phyloP scores from a whole-genome alignment of 2,797 vertebrate genomes.

The Helicolenus hilgendorfi region DNA sequence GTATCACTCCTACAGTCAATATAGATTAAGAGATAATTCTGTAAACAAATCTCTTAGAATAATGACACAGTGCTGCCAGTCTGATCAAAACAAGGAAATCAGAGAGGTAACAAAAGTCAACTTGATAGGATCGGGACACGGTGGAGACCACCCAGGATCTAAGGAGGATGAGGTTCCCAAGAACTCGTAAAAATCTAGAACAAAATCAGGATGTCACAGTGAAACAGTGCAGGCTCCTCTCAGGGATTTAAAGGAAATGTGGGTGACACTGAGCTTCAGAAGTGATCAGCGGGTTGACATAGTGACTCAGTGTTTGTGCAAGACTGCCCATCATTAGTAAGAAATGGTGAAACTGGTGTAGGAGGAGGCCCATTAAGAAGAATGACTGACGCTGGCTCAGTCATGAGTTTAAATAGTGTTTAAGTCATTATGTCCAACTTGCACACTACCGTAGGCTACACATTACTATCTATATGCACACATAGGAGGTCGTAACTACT shows the following conservation, averaged over 20 bases:
- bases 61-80: neutral
- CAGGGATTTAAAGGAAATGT: constrained; percentile 1
- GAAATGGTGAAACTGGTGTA: neutral
- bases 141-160: constrained; percentile 74
- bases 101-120: constrained; percentile 40
- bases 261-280: constrained; percentile 9
- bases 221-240: constrained; percentile 62
- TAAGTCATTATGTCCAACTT: neutral
- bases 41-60: neutral
- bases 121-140: constrained; percentile 33
- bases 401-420: neutral
- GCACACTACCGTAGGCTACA: neutral
- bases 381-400: neutral
- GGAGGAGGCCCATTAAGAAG: neutral
- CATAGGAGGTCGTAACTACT: neutral
- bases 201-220: constrained; percentile 64
- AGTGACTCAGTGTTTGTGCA: constrained; percentile 29
- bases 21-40: neutral
- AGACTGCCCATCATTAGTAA: constrained; percentile 11
- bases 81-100: constrained; percentile 35
- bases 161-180: constrained; percentile 35
- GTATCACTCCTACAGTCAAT: neutral
- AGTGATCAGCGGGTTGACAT: constrained; percentile 7
- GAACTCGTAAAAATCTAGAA: constrained; percentile 65
- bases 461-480: neutral